A percentile compares a stretch with the other conserved stretches of the same genome.
Evolutionary conservation across 2,797 vertebrate genomes (phyloP).

Genomic region (Enteromius argenteus): DNA sequence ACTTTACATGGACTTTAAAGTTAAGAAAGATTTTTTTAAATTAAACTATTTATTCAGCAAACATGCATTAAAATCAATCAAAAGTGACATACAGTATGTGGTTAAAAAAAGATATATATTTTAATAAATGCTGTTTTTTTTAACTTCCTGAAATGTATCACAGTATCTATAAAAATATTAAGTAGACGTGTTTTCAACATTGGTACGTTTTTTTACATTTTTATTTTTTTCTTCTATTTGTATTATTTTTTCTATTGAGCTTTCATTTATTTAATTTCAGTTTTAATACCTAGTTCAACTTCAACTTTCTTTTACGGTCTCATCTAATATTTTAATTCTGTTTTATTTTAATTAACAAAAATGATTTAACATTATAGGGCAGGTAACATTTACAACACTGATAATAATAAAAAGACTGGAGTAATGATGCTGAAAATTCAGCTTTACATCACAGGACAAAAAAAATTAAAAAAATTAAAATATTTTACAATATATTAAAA

Average conservation of each 20-base stretch:
- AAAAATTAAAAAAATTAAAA: no score
- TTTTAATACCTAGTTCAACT: background rate
- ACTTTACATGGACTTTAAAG: no score
- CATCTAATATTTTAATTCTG: background rate
- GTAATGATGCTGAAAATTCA: background rate
- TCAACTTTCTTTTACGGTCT: background rate
- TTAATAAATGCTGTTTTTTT: background rate
- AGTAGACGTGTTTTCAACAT: background rate
- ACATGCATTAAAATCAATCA: background rate
- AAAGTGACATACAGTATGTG: background rate
- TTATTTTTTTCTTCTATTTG: background rate
- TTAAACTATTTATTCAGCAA: background rate
- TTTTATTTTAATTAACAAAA: background rate
- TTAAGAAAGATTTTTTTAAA: background rate
- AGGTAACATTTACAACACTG: background rate
- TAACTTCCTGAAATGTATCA: background rate
- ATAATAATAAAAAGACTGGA: background rate
- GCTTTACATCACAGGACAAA: background rate
- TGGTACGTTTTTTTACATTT: background rate
- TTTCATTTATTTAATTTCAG: background rate
- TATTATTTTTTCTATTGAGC: background rate
- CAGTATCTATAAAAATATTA: no score
- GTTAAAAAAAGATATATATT: background rate
- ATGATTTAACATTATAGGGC: background rate
- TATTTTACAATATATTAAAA: background rate